Percentiles rank a stretch among this genome's conserved stretches.
phyloP scores from a whole-genome alignment of 2,797 vertebrate genomes.

The Microhierax caerulescens region DNA sequence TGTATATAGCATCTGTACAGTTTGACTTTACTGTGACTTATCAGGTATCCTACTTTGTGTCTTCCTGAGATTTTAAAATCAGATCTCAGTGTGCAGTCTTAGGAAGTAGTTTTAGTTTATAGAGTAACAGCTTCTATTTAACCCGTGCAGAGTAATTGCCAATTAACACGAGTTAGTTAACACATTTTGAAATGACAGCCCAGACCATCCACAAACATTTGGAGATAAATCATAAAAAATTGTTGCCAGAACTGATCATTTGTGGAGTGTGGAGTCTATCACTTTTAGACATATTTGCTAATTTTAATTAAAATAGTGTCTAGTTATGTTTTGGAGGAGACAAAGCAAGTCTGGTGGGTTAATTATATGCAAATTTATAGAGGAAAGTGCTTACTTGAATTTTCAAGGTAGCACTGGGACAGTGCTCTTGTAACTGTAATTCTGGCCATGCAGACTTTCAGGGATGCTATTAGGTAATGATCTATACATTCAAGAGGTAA shows the following conservation, averaged over 20 bases:
- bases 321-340: constrained; percentile 16
- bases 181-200: constrained; percentile 39
- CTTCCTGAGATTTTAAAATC: neutral
- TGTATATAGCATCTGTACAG: neutral
- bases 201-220: constrained; percentile 44
- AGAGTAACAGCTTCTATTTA: constrained; percentile 32
- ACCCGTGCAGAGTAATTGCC: neutral
- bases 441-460: neutral
- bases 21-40: neutral
- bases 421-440: neutral
- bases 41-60: neutral
- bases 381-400: neutral
- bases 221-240: constrained; percentile 12
- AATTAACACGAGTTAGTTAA: constrained; percentile 15
- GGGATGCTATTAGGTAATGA: neutral
- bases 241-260: constrained; percentile 44
- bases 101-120: neutral
- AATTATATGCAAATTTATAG: neutral
- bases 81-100: neutral
- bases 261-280: constrained; percentile 33
- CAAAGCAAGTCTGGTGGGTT: neutral
- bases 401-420: neutral
- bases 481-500: neutral
- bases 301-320: constrained; percentile 31
- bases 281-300: constrained; percentile 41